Percentiles rank a stretch among this genome's conserved stretches.
Evolutionary conservation across 2,113 vertebrate species (phyloP).

Genomic region (Motacilla alba): DNA sequence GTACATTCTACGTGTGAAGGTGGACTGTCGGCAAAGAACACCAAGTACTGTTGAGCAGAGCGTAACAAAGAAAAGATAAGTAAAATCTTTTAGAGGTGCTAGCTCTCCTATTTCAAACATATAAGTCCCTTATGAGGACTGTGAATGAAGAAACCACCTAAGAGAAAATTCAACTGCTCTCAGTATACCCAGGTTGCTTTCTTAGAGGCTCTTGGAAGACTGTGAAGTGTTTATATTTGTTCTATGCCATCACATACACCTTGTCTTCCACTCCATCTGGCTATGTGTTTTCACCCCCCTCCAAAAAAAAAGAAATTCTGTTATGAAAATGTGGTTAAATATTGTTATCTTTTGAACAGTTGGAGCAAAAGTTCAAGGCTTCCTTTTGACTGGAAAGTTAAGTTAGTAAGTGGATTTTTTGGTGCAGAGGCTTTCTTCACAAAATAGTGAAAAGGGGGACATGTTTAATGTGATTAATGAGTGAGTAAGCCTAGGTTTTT

Average conservation of each 20-base stretch:
- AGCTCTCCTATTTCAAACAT: background rate
- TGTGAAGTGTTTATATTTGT: background rate
- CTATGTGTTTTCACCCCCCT: background rate
- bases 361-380: background rate
- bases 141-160: background rate
- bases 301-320: background rate
- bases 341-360: background rate
- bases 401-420: background rate
- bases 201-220: background rate
- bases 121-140: background rate
- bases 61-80: background rate
- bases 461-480: background rate
- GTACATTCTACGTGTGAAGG: background rate
- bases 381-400: background rate
- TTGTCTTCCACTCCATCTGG: background rate
- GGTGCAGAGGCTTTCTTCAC: background rate
- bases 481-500: background rate
- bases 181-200: background rate
- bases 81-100: background rate
- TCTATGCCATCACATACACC: background rate
- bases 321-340: background rate
- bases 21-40: background rate
- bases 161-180: background rate
- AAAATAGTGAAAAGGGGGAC: background rate
- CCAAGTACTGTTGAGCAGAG: background rate